Percentiles rank a stretch among this genome's conserved stretches.
phyloP scores from a whole-genome alignment of 2,888 invertebrate genomes.

The Augochlorella aurata region DNA sequence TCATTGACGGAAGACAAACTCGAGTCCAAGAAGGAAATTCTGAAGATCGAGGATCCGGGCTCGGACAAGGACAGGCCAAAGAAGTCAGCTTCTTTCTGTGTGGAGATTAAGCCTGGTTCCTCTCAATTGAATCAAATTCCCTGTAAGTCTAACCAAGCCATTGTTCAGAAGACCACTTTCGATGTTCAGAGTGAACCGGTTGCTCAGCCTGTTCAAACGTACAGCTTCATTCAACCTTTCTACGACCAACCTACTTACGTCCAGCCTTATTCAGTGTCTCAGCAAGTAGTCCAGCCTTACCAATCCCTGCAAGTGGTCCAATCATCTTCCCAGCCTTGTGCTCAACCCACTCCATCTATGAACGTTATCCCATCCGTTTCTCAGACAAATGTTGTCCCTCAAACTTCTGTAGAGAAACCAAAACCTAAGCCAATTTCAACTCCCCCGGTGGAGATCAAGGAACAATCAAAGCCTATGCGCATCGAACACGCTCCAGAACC shows the following conservation, averaged over 20 bases:
- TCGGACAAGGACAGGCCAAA: conserved; percentile 42
- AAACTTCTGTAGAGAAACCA: neutral
- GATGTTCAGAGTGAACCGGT: conserved; percentile 3
- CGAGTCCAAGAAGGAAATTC: neutral
- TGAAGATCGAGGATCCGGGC: conserved; percentile 38
- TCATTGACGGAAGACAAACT: conserved; percentile 27
- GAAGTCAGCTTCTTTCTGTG: conserved; percentile 34
- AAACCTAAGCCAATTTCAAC: conserved; percentile 4
- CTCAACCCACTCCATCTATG: neutral
- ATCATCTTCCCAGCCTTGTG: conserved; percentile 10
- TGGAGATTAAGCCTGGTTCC: conserved; percentile 29
- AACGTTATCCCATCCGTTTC: conserved; percentile 15
- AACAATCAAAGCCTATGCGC: conserved; percentile 1
- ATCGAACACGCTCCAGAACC: neutral
- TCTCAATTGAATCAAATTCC: neutral
- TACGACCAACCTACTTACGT: neutral
- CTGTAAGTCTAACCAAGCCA: conserved; percentile 5
- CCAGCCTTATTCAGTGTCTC: neutral
- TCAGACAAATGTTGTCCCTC: neutral
- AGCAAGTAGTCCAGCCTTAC: conserved; percentile 10
- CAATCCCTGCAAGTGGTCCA: conserved; percentile 35
- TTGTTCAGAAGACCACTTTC: neutral
- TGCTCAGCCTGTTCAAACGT: conserved; percentile 24
- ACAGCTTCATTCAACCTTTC: conserved; percentile 28
- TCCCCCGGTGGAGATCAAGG: neutral